A percentile compares a stretch with the other conserved stretches of the same genome.
Evolutionary conservation across 2,797 vertebrate genomes (phyloP).

Genomic region (Centroberyx gerrardi): DNA sequence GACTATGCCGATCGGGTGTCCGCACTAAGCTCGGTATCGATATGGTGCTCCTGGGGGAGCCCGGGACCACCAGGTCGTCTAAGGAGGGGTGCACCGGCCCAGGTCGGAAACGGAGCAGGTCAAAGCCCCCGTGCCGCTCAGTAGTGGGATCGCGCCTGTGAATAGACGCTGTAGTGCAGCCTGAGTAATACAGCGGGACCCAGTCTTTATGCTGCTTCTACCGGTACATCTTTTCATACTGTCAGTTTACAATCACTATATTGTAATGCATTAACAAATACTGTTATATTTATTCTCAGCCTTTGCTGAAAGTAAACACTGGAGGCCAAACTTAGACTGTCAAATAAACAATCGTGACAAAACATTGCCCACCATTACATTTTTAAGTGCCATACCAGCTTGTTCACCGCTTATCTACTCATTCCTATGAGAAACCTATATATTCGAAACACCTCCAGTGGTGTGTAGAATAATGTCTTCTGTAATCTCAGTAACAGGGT

Average conservation of each 20-base stretch:
- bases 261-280: not conserved
- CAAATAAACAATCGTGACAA: too few species aligned
- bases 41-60: slow-evolving; percentile 78
- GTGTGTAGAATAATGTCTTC: too few species aligned
- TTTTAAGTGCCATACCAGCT: too few species aligned
- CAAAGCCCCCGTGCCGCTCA: slow-evolving; percentile 79
- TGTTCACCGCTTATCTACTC: too few species aligned
- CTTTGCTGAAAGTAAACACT: too few species aligned
- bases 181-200: slow-evolving; percentile 70
- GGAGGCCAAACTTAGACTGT: too few species aligned
- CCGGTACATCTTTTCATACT: too few species aligned
- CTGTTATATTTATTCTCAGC: too few species aligned
- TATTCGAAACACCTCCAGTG: too few species aligned
- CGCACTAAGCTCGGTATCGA: slow-evolving; percentile 61
- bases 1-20: slow-evolving; percentile 48
- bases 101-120: slow-evolving; percentile 83
- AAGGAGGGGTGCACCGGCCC: slow-evolving; percentile 79
- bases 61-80: slow-evolving; percentile 73
- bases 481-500: too few species aligned
- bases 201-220: slow-evolving; percentile 50
- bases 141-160: slow-evolving; percentile 64
- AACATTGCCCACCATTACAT: too few species aligned
- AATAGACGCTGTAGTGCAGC: slow-evolving; percentile 54
- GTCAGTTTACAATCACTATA: not conserved
- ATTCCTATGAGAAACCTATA: too few species aligned